These are phyloP conservation scores for Apodemia mormo DNA, from an alignment of 2,888 invertebrate genomes.

Conservation along the genomic window DNA sequence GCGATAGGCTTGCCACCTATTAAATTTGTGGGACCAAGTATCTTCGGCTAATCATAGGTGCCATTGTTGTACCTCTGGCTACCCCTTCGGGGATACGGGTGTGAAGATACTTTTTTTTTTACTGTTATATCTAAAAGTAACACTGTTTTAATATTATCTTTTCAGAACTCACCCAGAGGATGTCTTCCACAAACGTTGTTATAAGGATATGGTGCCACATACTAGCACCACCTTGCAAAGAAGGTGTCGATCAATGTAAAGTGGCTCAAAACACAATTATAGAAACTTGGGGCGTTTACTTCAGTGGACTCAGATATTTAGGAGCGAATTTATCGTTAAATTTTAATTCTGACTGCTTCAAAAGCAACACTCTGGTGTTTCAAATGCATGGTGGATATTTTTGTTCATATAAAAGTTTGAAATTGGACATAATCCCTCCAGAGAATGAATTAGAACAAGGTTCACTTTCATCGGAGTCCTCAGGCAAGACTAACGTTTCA, in stretches of 20 bases:
- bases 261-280: conserved; percentile 80
- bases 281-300: conserved; percentile 92
- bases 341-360: conserved; percentile 85
- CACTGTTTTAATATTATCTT: conserved; percentile 29
- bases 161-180: conserved; percentile 71
- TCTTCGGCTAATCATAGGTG: too few species aligned
- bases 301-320: conserved; percentile 90
- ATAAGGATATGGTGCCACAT: conserved; percentile 75
- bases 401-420: conserved; percentile 82
- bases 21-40: too few species aligned
- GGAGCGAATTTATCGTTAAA: conserved; percentile 86
- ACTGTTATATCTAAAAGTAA: too few species aligned
- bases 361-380: conserved; percentile 90
- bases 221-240: conserved; percentile 44
- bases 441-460: conserved; percentile 70
- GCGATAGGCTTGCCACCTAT: too few species aligned
- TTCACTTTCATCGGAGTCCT: conserved; percentile 68
- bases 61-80: too few species aligned
- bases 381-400: conserved; percentile 94
- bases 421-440: conserved; percentile 72
- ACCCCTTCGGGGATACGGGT: too few species aligned
- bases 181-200: conserved; percentile 74
- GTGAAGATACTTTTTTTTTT: too few species aligned
- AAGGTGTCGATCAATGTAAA: conserved; percentile 42
- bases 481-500: conserved; percentile 51